These are phyloP conservation scores for Manis pentadactyla DNA, from an alignment of 2,797 vertebrate species.

Conservation along the genomic window DNA sequence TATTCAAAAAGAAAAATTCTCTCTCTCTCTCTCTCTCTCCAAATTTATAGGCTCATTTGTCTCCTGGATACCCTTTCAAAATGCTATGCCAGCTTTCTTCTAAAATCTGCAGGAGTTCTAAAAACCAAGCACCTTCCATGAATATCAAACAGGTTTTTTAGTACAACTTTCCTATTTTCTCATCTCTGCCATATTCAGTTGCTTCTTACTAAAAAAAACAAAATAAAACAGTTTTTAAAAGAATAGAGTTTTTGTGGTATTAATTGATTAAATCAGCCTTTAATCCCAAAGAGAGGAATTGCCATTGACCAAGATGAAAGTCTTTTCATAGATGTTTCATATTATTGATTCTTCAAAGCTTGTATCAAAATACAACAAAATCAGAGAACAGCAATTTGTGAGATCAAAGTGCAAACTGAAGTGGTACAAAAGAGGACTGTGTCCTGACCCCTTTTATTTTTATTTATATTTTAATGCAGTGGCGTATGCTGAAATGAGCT, in stretches of 20 bases:
- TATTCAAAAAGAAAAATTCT: conserved; percentile 61
- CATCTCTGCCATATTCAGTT: background rate
- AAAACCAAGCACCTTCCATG: conserved; percentile 52
- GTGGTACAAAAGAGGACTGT: background rate
- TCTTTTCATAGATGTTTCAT: background rate
- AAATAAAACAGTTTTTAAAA: background rate
- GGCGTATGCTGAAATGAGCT: background rate
- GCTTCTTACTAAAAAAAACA: background rate
- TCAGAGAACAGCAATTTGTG: background rate
- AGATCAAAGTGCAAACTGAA: conserved; percentile 58
- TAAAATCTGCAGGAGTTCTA: conserved; percentile 55
- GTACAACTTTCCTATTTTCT: background rate
- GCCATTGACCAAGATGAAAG: conserved; percentile 49
- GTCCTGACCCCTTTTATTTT: background rate
- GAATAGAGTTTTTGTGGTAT: background rate
- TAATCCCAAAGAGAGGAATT: conserved; percentile 43
- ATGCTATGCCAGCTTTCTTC: conserved; percentile 63
- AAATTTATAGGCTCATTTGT: conserved; percentile 66
- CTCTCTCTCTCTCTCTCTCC: background rate
- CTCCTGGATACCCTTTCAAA: conserved; percentile 71
- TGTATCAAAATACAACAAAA: conserved; percentile 5
- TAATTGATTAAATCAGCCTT: conserved; percentile 58
- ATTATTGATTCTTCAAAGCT: conserved; percentile 65
- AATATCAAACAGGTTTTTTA: conserved; percentile 68
- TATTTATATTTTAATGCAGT: conserved; percentile 51